Conservation (phyloP, 1,140 invertebrate species). For the Aphaenogaster floridana region DNA sequence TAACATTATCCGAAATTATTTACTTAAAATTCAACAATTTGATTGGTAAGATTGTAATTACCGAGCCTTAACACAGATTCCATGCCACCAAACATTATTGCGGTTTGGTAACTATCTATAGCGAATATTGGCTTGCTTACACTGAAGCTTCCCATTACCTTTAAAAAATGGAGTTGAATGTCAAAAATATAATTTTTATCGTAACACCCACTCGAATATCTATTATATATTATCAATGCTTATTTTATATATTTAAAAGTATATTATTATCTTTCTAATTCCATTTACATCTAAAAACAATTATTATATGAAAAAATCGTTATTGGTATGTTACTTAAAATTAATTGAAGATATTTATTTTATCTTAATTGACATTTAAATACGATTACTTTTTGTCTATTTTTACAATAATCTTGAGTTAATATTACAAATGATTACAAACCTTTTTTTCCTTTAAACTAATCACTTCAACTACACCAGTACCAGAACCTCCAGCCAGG, state of each 20-base stretch:
- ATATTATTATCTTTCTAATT: background rate
- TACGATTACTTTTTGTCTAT: background rate
- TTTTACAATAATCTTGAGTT: background rate
- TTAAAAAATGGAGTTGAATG: background rate
- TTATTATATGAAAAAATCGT: background rate
- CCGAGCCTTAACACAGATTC: conserved; percentile 76
- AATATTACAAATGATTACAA: background rate
- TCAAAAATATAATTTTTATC: background rate
- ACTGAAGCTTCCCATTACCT: conserved; percentile 77
- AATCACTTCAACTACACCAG: conserved; percentile 79
- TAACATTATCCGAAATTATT: background rate
- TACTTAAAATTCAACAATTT: conserved; percentile 5
- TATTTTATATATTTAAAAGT: background rate
- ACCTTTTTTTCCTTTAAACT: conserved; percentile 79
- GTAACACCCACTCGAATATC: background rate
- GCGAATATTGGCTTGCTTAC: conserved; percentile 76
- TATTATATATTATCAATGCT: too few species aligned
- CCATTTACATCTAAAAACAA: background rate
- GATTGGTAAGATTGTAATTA: conserved; percentile 59
- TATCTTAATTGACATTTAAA: background rate
- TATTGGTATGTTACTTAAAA: background rate
- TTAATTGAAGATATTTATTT: background rate
- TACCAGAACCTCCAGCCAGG: conserved; percentile 79
- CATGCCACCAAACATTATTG: conserved; percentile 80
- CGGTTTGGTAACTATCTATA: conserved; percentile 75